Evolutionary conservation across 2,797 vertebrate species (phyloP), one percentile per base, ranked within the genome.

Genomic region (Sebastes iracundus): DNA sequence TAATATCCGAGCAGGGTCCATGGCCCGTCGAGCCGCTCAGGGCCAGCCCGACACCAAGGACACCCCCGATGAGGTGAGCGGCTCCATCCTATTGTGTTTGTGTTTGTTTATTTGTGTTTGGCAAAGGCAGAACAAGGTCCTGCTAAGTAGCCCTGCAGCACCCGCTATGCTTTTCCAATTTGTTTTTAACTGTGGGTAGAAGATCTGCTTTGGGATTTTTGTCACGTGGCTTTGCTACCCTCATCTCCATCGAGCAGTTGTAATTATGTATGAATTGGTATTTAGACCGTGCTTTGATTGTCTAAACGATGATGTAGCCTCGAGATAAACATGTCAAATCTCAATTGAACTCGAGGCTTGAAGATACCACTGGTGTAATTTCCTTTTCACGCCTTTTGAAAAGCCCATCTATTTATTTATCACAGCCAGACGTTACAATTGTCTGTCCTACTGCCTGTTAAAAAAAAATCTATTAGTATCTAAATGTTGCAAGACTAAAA

Each of bases 31-130:
- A 1, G 98, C 97, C 0, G 96, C 95, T 7, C 96, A 96, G 10
- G 92, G 92, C 53, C 98, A 99, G 67, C 97, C 97, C 0, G 98
- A 99, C 5, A 94, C 95, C 81, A 98, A 97, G 93, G 98, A 99
- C 84, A 97, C 95, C 16, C 97, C 97, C 0, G 98, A 99, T 3
- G 98, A 99, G 96, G 98, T 99, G 90, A 86, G 95, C 71, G 28
- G 6, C 18, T 56, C 16, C 52, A 7, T 27, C 42, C 20, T 6
- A 3, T 64, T 85, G 74, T 80, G 59, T 75, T 52, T 76, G 33
- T 80, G 25, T 80, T 49, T 35, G 23, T 79, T 65, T 70, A 3
- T 66, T 25, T 60, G 35, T 67, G 42, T 83, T 77, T 78, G 55
- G 66, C 68, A 80, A 81, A 79, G 74, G 59, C 52, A 68, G 53